Evolutionary conservation across 2,113 vertebrate genomes (phyloP).

Genomic region (Cottus gobio): DNA sequence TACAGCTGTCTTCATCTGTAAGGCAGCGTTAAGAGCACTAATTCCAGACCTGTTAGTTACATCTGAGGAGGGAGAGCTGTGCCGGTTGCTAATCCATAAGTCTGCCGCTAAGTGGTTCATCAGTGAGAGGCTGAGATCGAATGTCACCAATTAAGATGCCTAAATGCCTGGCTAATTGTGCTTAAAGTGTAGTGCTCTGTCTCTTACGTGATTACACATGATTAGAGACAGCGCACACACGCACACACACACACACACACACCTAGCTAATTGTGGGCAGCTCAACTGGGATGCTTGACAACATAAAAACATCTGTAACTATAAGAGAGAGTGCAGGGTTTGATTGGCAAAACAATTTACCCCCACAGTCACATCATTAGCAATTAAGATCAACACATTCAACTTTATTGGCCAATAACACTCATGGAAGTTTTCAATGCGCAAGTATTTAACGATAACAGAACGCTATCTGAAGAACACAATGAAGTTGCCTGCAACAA

Average conservation of each 20-base stretch:
- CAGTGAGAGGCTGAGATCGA: slow-evolving; percentile 80
- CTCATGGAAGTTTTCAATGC: slow-evolving; percentile 39
- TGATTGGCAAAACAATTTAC: slow-evolving; percentile 78
- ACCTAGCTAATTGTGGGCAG: slow-evolving; percentile 54
- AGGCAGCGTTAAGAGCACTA: slow-evolving; percentile 77
- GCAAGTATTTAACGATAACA: slow-evolving; percentile 27
- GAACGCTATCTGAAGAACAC: background rate
- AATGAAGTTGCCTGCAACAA: slow-evolving; percentile 8
- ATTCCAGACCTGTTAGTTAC: slow-evolving; percentile 83
- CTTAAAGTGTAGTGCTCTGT: slow-evolving; percentile 76
- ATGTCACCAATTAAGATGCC: slow-evolving; percentile 86
- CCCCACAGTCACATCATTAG: slow-evolving; percentile 55
- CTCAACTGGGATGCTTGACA: slow-evolving; percentile 42
- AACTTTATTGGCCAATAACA: slow-evolving; percentile 50
- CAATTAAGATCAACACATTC: slow-evolving; percentile 63
- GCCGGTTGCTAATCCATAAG: slow-evolving; percentile 82
- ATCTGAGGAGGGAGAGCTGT: slow-evolving; percentile 77
- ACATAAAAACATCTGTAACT: slow-evolving; percentile 60
- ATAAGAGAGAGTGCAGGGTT: slow-evolving; percentile 43
- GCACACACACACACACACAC: slow-evolving; percentile 18
- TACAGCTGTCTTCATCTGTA: slow-evolving; percentile 78
- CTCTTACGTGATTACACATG: slow-evolving; percentile 71
- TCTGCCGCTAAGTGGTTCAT: slow-evolving; percentile 83
- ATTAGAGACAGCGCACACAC: slow-evolving; percentile 56
- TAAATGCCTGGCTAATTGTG: slow-evolving; percentile 86